Percentiles rank a stretch among this genome's conserved stretches.
Evolutionary conservation across 1,140 invertebrate genomes (phyloP).

Genomic region (Acromyrmex charruanus): DNA sequence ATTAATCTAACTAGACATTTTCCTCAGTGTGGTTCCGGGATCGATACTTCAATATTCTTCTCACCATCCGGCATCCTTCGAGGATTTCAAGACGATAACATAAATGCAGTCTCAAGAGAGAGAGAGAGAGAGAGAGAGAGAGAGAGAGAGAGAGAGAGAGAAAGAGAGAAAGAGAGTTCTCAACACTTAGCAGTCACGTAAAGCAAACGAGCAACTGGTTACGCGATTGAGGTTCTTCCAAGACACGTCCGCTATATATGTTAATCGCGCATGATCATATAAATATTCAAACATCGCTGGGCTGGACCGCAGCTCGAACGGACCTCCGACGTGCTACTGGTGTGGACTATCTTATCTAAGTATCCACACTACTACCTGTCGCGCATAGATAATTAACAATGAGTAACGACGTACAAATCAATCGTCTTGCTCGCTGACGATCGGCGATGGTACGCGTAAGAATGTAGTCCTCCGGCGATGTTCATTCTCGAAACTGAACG

Average conservation of each 20-base stretch:
- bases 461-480: not conserved
- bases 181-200: conserved; percentile 6
- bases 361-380: conserved; percentile 43
- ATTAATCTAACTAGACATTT: no score
- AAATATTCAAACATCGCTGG: conserved; percentile 59
- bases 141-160: no score
- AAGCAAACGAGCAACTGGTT: conserved; percentile 37
- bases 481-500: not conserved
- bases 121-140: no score
- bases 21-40: no score
- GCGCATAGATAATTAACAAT: conserved; percentile 54
- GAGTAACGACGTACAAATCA: conserved; percentile 50
- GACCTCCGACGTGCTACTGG: conserved; percentile 46
- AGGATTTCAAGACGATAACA: not conserved
- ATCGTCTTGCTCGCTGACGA: conserved; percentile 11
- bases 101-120: not conserved
- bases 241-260: conserved; percentile 54
- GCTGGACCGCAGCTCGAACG: conserved; percentile 26
- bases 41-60: not conserved
- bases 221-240: conserved; percentile 18
- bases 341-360: conserved; percentile 11
- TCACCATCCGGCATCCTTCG: not conserved
- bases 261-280: conserved; percentile 56
- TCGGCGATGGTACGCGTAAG: conserved; percentile 1
- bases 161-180: not conserved